phyloP scores from a whole-genome alignment of 2,797 vertebrate species.

The Pseudochirops cupreus region DNA sequence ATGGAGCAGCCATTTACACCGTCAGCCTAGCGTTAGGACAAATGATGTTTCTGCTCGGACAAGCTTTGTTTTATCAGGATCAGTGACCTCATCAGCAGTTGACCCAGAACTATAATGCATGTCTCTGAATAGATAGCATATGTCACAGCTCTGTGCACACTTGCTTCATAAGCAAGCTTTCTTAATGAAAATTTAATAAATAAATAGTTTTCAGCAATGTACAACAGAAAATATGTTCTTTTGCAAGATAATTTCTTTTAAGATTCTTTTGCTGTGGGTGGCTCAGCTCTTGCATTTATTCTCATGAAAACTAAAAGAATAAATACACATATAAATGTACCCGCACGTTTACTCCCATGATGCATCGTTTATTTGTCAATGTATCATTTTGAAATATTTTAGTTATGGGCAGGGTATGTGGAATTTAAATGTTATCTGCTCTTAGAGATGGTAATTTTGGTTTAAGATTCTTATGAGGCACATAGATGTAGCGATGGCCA shows the following conservation, averaged over 20 bases:
- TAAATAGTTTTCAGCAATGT: slow-evolving; percentile 67
- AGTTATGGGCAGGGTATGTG: slow-evolving; percentile 44
- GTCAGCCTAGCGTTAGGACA: slow-evolving; percentile 89
- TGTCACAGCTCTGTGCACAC: slow-evolving; percentile 89
- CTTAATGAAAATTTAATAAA: slow-evolving; percentile 85
- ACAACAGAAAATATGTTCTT: slow-evolving; percentile 60
- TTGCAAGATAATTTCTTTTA: slow-evolving; percentile 67
- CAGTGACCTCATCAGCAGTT: slow-evolving; percentile 97
- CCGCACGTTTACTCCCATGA: not conserved
- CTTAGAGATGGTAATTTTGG: slow-evolving; percentile 60
- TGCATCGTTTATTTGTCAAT: slow-evolving; percentile 50
- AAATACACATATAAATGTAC: slow-evolving; percentile 23
- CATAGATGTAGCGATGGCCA: slow-evolving; percentile 42
- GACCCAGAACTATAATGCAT: slow-evolving; percentile 93
- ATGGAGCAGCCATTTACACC: slow-evolving; percentile 87
- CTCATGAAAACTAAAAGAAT: slow-evolving; percentile 58
- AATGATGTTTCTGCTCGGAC: slow-evolving; percentile 93
- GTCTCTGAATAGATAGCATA: slow-evolving; percentile 90
- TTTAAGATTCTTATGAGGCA: slow-evolving; percentile 65
- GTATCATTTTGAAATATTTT: slow-evolving; percentile 70
- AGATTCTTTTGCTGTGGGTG: slow-evolving; percentile 59
- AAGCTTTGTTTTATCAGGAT: slow-evolving; percentile 94
- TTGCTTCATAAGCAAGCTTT: slow-evolving; percentile 81
- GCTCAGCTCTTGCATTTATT: slow-evolving; percentile 68
- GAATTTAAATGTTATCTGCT: slow-evolving; percentile 41